These are phyloP conservation scores for Arizona elegans DNA, from an alignment of 2,113 vertebrate species.

Conservation along the genomic window DNA sequence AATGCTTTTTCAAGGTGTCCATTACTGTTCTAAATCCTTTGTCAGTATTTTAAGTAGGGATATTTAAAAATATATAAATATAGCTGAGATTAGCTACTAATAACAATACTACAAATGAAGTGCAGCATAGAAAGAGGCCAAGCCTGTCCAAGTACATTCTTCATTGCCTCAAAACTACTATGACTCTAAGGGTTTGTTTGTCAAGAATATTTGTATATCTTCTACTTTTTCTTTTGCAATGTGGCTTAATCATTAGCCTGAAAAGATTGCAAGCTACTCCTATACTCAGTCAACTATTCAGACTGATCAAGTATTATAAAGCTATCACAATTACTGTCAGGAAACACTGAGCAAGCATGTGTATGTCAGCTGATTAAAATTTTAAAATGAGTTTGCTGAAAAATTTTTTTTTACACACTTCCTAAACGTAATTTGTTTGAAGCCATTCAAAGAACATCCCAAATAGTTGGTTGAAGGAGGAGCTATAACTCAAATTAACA, in stretches of 20 bases:
- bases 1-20: not conserved
- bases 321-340: not conserved
- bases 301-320: not conserved
- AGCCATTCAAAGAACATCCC: not conserved
- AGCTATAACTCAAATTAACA: not conserved
- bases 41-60: not conserved
- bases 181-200: not conserved
- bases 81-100: not conserved
- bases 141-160: not conserved
- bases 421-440: not conserved
- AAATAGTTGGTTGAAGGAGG: not conserved
- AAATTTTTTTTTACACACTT: not conserved
- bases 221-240: not conserved
- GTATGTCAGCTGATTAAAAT: not conserved
- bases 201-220: not conserved
- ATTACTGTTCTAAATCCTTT: not conserved
- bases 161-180: not conserved
- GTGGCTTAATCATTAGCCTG: not conserved
- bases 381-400: not conserved
- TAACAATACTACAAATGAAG: not conserved
- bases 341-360: not conserved
- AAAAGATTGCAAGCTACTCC: not conserved
- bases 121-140: not conserved
- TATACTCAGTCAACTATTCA: not conserved
- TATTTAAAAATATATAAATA: constrained; percentile 14